These are phyloP conservation scores for Thymelicus lineola DNA, from an alignment of 2,888 invertebrate species.

Conservation along the genomic window DNA sequence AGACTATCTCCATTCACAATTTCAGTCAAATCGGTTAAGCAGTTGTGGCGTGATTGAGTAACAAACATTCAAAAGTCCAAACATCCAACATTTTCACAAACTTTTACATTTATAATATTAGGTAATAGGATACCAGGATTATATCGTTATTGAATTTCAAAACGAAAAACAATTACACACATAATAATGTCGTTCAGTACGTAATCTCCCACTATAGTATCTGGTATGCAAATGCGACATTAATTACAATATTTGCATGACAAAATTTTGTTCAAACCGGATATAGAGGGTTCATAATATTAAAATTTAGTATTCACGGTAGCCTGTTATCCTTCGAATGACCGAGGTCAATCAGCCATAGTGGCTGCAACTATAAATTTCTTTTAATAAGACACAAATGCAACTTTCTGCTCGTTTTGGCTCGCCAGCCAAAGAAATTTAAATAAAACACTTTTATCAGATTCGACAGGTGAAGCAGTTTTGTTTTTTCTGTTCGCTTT, in stretches of 20 bases:
- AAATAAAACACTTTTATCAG: constrained; percentile 85
- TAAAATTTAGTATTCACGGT: constrained; percentile 62
- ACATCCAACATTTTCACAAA: too few species aligned
- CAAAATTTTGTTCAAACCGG: constrained; percentile 32
- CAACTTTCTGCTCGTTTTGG: constrained; percentile 78
- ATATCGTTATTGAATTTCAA: not conserved
- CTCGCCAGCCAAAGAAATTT: constrained; percentile 79
- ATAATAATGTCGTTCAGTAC: constrained; percentile 42
- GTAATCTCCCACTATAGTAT: constrained; percentile 17
- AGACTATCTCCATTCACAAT: too few species aligned
- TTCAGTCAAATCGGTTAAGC: too few species aligned
- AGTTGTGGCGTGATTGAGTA: too few species aligned
- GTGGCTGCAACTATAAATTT: constrained; percentile 82
- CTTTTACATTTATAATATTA: too few species aligned
- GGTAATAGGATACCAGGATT: too few species aligned
- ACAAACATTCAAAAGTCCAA: too few species aligned
- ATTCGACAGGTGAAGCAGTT: constrained; percentile 81
- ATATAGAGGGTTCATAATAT: constrained; percentile 30
- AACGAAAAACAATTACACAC: constrained; percentile 14
- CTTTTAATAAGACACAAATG: constrained; percentile 85
- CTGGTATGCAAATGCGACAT: constrained; percentile 28
- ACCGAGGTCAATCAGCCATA: constrained; percentile 82
- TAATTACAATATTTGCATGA: constrained; percentile 37
- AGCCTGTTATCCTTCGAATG: constrained; percentile 75
- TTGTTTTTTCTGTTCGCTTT: constrained; percentile 66